Base-by-base conservation (phyloP, 2,888 invertebrate genomes). In the Ornithoptera priamus region DNA sequence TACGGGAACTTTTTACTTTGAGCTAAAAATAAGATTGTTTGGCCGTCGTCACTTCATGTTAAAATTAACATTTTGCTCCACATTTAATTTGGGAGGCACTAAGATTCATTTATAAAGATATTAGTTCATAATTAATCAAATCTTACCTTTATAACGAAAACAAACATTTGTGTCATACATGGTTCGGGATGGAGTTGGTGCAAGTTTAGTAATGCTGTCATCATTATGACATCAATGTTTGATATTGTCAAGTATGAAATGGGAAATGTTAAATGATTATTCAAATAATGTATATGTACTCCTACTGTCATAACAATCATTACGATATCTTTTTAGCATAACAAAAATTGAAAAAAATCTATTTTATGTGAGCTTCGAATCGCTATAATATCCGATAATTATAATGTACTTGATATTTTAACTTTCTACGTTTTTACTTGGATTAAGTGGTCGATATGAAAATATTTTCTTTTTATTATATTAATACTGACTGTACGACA, bases 21-120 rank as follows among this genome's bases (percentile, higher is more conserved):
- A 24, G 15, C 42, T 62, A 59, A 67, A 67, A 70, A 70, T 67
- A 67, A n/a, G 36, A 18, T 42, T 50, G n/a, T 59, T 67, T n/a
- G 56, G n/a, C 59, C 53, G 62, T 60, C 70, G 63, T 67, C 60
- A 56, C 62, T 70, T 46, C 17, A 12, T n/a, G 59, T 70, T 70
- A 70, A 70, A 63, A 63, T 67, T 63, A 70, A 70, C 60, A 64
- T 67, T 56, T 39, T 66, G 58, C 46, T 66, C 22, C 24, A 58
- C 39, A 59, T 59, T 70, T 70, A 70, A 67, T 70, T 70, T 50
- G 59, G 67, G 60, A 56, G 20, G 53, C 67, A 59, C 50, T 63
- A 59, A 70, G 59, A 39, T 62, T 59, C 30, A 60, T 59, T 67
- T 63, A 56, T 70, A 63, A 63, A 63, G 53, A 50, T 50, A 63